Evolutionary conservation across 2,888 invertebrate genomes (phyloP).

Genomic region (Enchytraeus crypticus): DNA sequence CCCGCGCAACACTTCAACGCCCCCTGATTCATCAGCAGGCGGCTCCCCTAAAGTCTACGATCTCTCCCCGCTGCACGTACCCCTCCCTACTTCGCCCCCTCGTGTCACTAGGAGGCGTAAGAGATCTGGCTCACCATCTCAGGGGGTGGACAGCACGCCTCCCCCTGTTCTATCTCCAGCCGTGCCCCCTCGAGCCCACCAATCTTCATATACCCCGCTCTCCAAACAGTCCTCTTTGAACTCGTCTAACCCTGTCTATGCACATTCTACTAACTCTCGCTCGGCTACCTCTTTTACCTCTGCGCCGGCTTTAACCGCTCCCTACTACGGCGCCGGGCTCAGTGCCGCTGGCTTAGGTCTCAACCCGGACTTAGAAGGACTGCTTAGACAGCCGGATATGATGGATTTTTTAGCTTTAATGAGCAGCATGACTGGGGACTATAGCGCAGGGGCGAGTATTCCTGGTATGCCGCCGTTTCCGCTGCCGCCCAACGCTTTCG

Average conservation of each 20-base stretch:
- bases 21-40: conserved; percentile 8
- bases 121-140: conserved; percentile 5
- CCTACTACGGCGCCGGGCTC: not conserved
- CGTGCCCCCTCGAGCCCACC: not conserved
- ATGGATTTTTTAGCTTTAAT: conserved; percentile 5
- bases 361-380: not conserved
- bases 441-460: no score
- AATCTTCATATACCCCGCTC: not conserved
- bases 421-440: conserved; percentile 3
- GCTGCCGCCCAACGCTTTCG: not conserved
- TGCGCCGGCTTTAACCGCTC: not conserved
- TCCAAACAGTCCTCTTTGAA: not conserved
- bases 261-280: not conserved
- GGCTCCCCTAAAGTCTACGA: conserved; percentile 6
- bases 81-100: conserved; percentile 11
- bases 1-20: conserved; percentile 5
- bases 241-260: not conserved
- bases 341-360: not conserved
- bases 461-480: not conserved
- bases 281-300: not conserved
- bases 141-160: not conserved
- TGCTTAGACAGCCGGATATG: conserved; percentile 1
- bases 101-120: not conserved
- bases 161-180: not conserved
- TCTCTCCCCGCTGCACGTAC: conserved; percentile 9